Evolutionary conservation across 2,888 invertebrate genomes (phyloP).

Genomic region (Harpagoxenus sublaevis): DNA sequence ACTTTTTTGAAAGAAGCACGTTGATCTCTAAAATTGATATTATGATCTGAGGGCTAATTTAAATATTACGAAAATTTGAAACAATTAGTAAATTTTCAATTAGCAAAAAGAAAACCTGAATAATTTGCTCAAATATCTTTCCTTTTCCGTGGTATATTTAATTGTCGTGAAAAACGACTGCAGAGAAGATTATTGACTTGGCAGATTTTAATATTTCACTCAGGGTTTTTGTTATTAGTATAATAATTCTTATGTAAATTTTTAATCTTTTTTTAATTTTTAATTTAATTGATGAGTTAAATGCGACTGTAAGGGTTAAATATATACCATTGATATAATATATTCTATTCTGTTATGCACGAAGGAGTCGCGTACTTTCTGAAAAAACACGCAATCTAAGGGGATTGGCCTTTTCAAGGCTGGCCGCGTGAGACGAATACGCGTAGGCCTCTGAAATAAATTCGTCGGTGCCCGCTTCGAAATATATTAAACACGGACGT

Average conservation of each 20-base stretch:
- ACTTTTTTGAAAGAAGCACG: background rate
- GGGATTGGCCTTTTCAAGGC: conserved; percentile 45
- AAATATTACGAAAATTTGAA: conserved; percentile 8
- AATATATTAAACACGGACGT: conserved; percentile 15
- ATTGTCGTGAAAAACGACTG: background rate
- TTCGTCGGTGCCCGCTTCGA: conserved; percentile 7
- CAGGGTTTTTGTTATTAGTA: background rate
- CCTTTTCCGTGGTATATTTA: background rate
- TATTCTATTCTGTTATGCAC: conserved; percentile 14
- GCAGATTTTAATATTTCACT: background rate
- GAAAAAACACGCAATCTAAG: conserved; percentile 32
- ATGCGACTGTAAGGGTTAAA: background rate
- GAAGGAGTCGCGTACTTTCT: background rate
- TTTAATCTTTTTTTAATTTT: background rate
- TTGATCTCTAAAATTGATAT: background rate
- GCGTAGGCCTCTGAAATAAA: conserved; percentile 25
- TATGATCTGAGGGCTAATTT: background rate
- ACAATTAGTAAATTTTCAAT: background rate
- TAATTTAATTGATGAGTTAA: background rate
- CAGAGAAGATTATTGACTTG: background rate
- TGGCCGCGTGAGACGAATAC: conserved; percentile 49
- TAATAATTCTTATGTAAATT: too few species aligned
- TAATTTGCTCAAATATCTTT: background rate
- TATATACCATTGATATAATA: background rate
- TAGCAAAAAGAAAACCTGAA: background rate